These are phyloP conservation scores for Hydrophis major DNA, from an alignment of 2,797 vertebrate species.

Conservation along the genomic window DNA sequence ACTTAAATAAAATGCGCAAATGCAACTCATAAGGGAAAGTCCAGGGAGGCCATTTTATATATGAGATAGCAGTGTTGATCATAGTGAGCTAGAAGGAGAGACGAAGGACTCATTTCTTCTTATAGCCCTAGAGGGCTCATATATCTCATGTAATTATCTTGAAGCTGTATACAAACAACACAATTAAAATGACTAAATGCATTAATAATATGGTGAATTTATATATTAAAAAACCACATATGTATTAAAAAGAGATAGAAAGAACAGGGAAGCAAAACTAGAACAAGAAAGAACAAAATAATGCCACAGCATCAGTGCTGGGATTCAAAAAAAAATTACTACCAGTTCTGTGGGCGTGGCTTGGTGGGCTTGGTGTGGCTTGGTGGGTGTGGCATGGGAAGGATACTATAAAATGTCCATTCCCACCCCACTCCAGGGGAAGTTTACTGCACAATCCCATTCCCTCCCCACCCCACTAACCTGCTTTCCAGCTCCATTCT, in stretches of 20 bases:
- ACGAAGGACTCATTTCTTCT: not conserved
- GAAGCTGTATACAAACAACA: not conserved
- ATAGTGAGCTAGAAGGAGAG: not conserved
- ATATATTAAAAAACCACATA: not conserved
- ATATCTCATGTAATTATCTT: not conserved
- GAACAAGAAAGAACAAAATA: not conserved
- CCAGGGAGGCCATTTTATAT: not conserved
- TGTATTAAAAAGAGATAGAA: not conserved
- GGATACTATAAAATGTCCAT: no score
- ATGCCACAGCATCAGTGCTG: no score
- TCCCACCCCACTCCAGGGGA: no score
- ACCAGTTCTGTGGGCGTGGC: no score
- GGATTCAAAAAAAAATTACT: no score
- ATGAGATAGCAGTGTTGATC: not conserved
- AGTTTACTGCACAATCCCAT: no score
- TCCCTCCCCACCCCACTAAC: no score
- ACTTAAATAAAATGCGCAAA: not conserved
- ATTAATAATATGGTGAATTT: not conserved
- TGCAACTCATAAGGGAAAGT: not conserved
- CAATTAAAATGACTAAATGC: not conserved
- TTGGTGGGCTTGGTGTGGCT: no score
- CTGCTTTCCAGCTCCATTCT: no score
- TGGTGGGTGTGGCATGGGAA: no score
- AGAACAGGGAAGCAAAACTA: not conserved
- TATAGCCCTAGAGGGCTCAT: not conserved